Evolutionary conservation across 2,797 vertebrate species (phyloP).

Genomic region (Notolabrus celidotus): DNA sequence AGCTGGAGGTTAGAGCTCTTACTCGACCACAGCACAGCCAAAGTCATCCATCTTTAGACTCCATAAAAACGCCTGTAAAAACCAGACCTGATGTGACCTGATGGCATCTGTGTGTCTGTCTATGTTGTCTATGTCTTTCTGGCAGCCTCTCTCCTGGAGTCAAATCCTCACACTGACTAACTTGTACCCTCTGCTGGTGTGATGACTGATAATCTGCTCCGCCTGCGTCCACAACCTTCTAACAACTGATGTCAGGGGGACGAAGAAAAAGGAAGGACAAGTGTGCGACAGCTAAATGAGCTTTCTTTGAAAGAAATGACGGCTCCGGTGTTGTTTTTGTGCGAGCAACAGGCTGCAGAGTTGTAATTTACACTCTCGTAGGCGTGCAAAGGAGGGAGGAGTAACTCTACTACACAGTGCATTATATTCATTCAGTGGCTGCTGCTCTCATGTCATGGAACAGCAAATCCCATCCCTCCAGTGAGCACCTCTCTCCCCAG

Average conservation of each 20-base stretch:
- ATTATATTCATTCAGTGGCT: conserved; percentile 56
- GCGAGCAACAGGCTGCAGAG: conserved; percentile 46
- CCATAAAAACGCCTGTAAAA: conserved; percentile 72
- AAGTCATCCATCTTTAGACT: conserved; percentile 61
- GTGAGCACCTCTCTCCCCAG: conserved; percentile 48
- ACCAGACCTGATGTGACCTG: conserved; percentile 37
- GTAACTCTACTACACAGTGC: conserved; percentile 25
- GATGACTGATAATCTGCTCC: conserved; percentile 48
- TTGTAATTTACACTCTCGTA: conserved; percentile 54
- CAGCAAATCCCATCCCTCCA: conserved; percentile 37
- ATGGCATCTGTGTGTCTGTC: conserved; percentile 14
- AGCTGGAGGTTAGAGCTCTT: conserved; percentile 59
- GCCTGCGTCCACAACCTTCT: conserved; percentile 57
- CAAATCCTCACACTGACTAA: conserved; percentile 44
- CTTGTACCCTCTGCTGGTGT: conserved; percentile 30
- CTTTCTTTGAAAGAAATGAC: conserved; percentile 44
- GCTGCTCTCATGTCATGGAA: conserved; percentile 54
- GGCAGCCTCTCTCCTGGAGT: conserved; percentile 40
- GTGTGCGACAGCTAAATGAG: conserved; percentile 43
- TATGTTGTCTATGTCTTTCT: conserved; percentile 44
- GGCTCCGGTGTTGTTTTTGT: conserved; percentile 38
- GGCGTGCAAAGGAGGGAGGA: conserved; percentile 16
- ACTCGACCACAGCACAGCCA: conserved; percentile 53
- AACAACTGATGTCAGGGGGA: conserved; percentile 48
- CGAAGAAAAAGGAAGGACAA: conserved; percentile 32